Evolutionary conservation across 2,888 invertebrate species (phyloP), one percentile per base, ranked within the genome.

Genomic region (Drosophila quinaria): DNA sequence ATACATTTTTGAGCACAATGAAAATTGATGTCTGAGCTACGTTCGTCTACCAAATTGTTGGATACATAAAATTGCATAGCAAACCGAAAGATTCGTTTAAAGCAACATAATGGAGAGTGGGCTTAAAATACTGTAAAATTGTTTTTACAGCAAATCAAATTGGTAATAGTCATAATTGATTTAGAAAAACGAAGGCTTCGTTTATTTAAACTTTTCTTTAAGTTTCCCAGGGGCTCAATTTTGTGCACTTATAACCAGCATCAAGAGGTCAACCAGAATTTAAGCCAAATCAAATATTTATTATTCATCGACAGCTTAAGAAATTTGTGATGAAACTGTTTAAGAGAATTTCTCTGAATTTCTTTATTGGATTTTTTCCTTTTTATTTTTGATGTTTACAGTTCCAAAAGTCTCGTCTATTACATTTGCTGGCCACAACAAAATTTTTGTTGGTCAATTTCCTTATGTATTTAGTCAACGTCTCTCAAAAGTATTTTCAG

Each of bases 1-100:
- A 66, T 79, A 65, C 72, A 81, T 81, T 79, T 85, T 56, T 59
- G 52, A 49, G 66, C 46, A 25, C 47, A 78, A 68, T 76, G 61
- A 44, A 58, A 78, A 73, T 73, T 76, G 61, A 65, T 73, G 63
- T 22, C 46, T 46, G 15, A 33, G 54, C 2, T 59, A 44, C 31
- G 50, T 41, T 37, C 19, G 33, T 49, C n/a, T 2, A 42, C 10
- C 19, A 49, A 42, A 55, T 44, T 25, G 61, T 51, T 51, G 31
- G 9, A 33, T 41, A 31, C 11, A 29, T 52, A 31, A 51, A 55
- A 72, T 25, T 25, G 25, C 25, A 25, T 25, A 0, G 6, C 25
- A 25, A 25, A 25, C 5, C 0, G 25, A 5, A 5, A 25, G 25
- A 25, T 25, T 19, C 15, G 52, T 6, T 13, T 41, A 13, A 29